Conservation (phyloP, 2,888 invertebrate genomes). For the Piscicola geometra region DNA sequence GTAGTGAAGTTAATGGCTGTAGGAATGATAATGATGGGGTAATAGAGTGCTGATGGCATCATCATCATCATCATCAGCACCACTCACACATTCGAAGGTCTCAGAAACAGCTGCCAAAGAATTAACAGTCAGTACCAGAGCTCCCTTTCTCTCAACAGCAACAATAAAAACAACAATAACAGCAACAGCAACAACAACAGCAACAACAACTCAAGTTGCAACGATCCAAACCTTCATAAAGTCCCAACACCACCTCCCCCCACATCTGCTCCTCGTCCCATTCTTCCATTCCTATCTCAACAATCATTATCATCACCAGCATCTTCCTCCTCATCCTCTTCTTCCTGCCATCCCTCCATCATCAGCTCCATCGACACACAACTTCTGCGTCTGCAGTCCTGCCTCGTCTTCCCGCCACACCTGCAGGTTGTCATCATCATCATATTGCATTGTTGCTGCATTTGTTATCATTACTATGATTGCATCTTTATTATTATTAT, state of each 20-base stretch:
- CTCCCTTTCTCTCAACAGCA: conserved; percentile 28
- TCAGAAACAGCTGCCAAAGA: conserved; percentile 36
- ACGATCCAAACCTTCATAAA: background rate
- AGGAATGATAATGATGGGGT: background rate
- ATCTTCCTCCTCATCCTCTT: conserved; percentile 13
- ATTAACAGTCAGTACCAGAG: conserved; percentile 38
- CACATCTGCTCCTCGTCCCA: background rate
- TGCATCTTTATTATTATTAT: background rate
- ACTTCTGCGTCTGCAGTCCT: conserved; percentile 50
- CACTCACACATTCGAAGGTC: too few species aligned
- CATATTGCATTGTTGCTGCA: background rate
- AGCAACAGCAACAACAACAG: background rate
- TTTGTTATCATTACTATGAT: background rate
- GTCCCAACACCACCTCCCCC: conserved; percentile 12
- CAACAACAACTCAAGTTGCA: background rate
- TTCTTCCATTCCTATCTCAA: background rate
- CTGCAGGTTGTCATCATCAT: conserved; percentile 45
- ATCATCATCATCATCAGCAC: too few species aligned
- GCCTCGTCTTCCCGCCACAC: conserved; percentile 49
- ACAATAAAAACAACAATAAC: conserved; percentile 9
- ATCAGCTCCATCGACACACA: conserved; percentile 47
- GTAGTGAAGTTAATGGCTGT: background rate
- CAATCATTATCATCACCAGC: conserved; percentile 8
- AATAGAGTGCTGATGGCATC: background rate
- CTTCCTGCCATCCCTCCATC: conserved; percentile 27